phyloP scores from a whole-genome alignment of 2,888 invertebrate genomes.

The Syrphus vitripennis region DNA sequence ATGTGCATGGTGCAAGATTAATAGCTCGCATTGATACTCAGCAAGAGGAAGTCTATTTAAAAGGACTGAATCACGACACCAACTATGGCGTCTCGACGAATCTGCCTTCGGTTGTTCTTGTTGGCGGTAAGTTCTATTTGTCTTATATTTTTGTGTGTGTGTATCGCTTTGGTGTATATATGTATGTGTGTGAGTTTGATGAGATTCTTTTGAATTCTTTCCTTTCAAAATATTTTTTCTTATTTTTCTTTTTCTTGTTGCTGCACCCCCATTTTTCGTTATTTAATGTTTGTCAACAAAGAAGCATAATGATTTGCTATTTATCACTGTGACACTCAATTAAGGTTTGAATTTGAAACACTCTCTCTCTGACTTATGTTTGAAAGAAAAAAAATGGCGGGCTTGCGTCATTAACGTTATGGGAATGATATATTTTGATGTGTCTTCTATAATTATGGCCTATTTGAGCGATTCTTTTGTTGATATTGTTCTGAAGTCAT shows the following conservation, averaged over 20 bases:
- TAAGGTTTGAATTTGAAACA: slow-evolving; percentile 15
- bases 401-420: neutral
- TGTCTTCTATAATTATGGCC: neutral
- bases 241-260: neutral
- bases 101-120: slow-evolving; percentile 92
- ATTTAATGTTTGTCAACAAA: slow-evolving; percentile 30
- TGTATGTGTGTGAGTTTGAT: neutral
- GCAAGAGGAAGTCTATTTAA: slow-evolving; percentile 90
- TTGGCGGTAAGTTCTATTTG: slow-evolving; percentile 86
- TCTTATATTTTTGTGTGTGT: neutral
- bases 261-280: slow-evolving; percentile 6
- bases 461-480: neutral
- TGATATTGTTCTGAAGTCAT: neutral
- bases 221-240: neutral
- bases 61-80: slow-evolving; percentile 91
- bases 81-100: slow-evolving; percentile 94
- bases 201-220: neutral
- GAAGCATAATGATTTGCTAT: slow-evolving; percentile 22
- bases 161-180: neutral
- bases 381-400: neutral
- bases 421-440: neutral
- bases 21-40: slow-evolving; percentile 93
- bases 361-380: neutral
- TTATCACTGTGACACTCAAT: slow-evolving; percentile 27
- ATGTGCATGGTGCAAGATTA: slow-evolving; percentile 91